These are phyloP conservation scores for Lapara coniferarum DNA, from an alignment of 2,888 invertebrate species.

Conservation along the genomic window DNA sequence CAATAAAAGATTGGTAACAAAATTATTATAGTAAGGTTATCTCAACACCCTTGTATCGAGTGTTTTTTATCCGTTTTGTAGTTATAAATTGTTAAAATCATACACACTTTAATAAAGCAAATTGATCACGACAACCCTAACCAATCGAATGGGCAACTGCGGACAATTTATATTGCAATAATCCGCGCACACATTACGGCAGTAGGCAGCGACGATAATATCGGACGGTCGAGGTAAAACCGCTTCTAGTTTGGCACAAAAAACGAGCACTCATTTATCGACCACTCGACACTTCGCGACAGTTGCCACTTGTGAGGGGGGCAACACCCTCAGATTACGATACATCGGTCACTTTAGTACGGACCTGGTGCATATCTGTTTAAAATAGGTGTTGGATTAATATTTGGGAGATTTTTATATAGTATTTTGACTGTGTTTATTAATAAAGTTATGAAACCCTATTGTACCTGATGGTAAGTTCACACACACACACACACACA, in stretches of 20 bases:
- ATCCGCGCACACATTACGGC: conserved; percentile 78
- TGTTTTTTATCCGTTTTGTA: too few species aligned
- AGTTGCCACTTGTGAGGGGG: conserved; percentile 46
- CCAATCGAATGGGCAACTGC: conserved; percentile 75
- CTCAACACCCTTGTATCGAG: too few species aligned
- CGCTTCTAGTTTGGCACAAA: conserved; percentile 77
- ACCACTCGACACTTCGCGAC: conserved; percentile 68
- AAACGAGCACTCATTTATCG: conserved; percentile 82
- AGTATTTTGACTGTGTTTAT: too few species aligned
- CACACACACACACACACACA: too few species aligned
- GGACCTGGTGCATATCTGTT: not conserved
- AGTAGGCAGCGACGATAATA: conserved; percentile 70
- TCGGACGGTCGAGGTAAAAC: conserved; percentile 66
- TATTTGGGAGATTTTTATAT: not conserved
- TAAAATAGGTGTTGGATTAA: not conserved
- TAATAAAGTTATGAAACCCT: too few species aligned
- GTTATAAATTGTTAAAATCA: too few species aligned
- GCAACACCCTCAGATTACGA: conserved; percentile 26
- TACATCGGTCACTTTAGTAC: conserved; percentile 26
- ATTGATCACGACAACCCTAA: conserved; percentile 58
- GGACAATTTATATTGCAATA: conserved; percentile 83
- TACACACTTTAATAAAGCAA: not conserved
- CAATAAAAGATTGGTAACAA: too few species aligned
- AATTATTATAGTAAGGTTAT: too few species aligned
- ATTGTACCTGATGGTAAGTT: too few species aligned